phyloP scores from a whole-genome alignment of 30 jellyfish, hydroid and myxozoan species.

The Turritopsis dohrnii region DNA sequence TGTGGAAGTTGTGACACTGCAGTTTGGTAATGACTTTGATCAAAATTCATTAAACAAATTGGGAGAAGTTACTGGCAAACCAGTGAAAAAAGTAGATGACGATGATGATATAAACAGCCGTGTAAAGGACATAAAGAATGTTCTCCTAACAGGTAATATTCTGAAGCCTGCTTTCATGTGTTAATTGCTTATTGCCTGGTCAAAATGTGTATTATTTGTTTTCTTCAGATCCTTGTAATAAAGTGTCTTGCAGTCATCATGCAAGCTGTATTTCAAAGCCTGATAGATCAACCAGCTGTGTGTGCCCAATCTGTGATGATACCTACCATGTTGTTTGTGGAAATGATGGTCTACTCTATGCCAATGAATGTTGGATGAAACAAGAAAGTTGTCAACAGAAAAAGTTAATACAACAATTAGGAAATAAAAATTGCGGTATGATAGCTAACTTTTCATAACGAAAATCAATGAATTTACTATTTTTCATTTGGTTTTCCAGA shows the following conservation, averaged over 20 bases:
- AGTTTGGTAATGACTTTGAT: background rate
- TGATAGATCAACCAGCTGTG: conserved; percentile 8
- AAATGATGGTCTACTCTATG: conserved; percentile 7
- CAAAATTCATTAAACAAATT: background rate
- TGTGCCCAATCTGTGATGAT: conserved; percentile 15
- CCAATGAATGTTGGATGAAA: conserved; percentile 18
- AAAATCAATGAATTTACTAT: background rate
- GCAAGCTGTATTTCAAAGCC: conserved; percentile 20
- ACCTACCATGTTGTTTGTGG: background rate
- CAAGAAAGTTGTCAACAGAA: conserved; percentile 5
- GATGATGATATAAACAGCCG: background rate
- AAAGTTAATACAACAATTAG: background rate
- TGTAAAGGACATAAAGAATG: background rate
- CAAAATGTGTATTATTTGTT: background rate
- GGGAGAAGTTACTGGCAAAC: background rate
- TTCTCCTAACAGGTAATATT: background rate
- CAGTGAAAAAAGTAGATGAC: background rate
- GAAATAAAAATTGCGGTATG: background rate
- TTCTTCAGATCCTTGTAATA: conserved; percentile 51
- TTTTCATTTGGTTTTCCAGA: background rate
- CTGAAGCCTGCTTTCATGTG: background rate
- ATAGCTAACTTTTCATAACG: background rate
- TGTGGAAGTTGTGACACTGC: background rate
- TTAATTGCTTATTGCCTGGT: background rate
- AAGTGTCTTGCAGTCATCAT: background rate